These are phyloP conservation scores for Paragorgia papillata DNA, from an alignment of 92 coral and sea anemone genomes.

Conservation along the genomic window DNA sequence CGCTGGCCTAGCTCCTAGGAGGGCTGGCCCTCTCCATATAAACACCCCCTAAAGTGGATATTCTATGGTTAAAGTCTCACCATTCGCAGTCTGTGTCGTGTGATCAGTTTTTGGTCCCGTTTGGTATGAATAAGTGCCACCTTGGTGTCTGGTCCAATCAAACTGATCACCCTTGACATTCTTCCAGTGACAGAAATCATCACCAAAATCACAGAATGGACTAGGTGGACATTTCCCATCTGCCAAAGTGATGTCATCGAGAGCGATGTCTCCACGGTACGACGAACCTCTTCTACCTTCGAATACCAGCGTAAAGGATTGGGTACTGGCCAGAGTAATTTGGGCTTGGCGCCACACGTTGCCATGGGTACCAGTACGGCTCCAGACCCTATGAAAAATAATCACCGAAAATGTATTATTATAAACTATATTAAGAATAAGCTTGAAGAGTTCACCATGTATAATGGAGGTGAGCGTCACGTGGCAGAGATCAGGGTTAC, in stretches of 20 bases:
- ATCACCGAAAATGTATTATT: not conserved
- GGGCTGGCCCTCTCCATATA: too few relatives aligned
- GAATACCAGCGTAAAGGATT: conserved; percentile 70
- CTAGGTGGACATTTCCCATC: conserved; percentile 90
- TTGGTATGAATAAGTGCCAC: conserved; percentile 76
- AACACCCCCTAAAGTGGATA: too few relatives aligned
- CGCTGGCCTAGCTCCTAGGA: too few relatives aligned
- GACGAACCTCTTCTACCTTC: conserved; percentile 83
- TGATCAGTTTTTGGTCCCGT: conserved; percentile 92
- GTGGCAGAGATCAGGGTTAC: too few relatives aligned
- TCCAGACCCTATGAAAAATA: conserved; percentile 69
- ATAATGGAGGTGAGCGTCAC: too few relatives aligned
- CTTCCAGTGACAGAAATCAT: conserved; percentile 72
- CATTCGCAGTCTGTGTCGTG: conserved; percentile 90
- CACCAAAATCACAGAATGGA: conserved; percentile 82
- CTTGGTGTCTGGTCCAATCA: conserved; percentile 87
- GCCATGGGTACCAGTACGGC: conserved; percentile 92
- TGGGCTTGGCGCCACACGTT: conserved; percentile 93
- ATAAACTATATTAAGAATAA: too few relatives aligned
- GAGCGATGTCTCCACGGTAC: conserved; percentile 88
- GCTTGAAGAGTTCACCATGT: too few relatives aligned
- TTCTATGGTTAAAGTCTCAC: too few relatives aligned
- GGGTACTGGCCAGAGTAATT: conserved; percentile 78
- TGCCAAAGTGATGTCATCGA: conserved; percentile 79
- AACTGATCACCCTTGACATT: conserved; percentile 81